phyloP scores from a whole-genome alignment of 2,113 vertebrate species.

The Alosa alosa region DNA sequence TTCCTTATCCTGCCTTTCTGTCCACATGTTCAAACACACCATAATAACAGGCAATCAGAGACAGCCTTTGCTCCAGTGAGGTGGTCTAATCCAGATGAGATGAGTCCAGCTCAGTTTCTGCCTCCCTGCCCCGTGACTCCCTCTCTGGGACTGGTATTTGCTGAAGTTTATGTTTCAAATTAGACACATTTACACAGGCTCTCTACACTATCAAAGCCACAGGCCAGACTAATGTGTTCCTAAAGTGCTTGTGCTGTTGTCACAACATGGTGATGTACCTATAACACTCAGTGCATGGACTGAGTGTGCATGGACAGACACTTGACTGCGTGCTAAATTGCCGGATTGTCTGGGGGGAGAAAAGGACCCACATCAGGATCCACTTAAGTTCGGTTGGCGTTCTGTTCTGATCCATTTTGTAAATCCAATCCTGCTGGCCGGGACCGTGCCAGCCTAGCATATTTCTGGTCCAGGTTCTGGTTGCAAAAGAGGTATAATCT shows the following conservation, averaged over 20 bases:
- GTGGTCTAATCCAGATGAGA: neutral
- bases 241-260: neutral
- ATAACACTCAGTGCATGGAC: neutral
- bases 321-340: neutral
- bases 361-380: constrained; percentile 52
- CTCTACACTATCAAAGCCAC: neutral
- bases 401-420: constrained; percentile 28
- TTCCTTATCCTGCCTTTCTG: neutral
- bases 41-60: neutral
- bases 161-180: neutral
- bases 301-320: too few species aligned
- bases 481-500: constrained; percentile 39
- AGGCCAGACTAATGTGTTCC: neutral
- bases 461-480: constrained; percentile 42
- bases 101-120: too few species aligned
- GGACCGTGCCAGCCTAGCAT: constrained; percentile 44
- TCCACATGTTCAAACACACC: neutral
- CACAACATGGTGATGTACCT: neutral
- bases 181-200: neutral
- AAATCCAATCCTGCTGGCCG: constrained; percentile 32
- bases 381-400: constrained; percentile 45
- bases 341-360: constrained; percentile 19
- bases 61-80: neutral
- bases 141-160: neutral
- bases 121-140: neutral